These are phyloP conservation scores for Standfussiana lucernea DNA, from an alignment of 2,888 invertebrate species.

Conservation along the genomic window DNA sequence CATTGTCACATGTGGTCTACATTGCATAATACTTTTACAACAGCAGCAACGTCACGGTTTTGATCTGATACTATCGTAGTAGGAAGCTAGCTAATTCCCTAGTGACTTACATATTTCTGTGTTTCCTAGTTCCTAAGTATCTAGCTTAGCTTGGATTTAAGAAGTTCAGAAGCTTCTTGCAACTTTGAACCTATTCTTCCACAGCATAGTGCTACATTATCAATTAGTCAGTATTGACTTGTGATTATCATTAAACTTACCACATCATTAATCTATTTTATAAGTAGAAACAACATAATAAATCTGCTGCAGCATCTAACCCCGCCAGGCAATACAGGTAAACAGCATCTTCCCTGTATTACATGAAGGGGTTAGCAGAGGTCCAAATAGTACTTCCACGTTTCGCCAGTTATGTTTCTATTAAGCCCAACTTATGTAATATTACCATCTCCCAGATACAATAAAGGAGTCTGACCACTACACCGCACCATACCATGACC, in stretches of 20 bases:
- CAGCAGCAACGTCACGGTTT: conserved; percentile 73
- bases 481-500: too few species aligned
- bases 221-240: too few species aligned
- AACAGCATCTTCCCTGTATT: background rate
- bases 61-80: conserved; percentile 77
- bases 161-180: conserved; percentile 4
- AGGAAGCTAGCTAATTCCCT: conserved; percentile 73
- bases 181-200: background rate
- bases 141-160: background rate
- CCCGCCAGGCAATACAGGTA: too few species aligned
- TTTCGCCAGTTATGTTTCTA: background rate
- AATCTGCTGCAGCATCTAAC: too few species aligned
- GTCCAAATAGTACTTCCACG: too few species aligned
- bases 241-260: too few species aligned
- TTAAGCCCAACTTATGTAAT: too few species aligned
- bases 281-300: background rate
- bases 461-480: too few species aligned
- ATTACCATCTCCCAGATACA: too few species aligned
- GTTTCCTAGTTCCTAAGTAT: conserved; percentile 48
- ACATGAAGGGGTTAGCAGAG: background rate
- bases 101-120: conserved; percentile 58
- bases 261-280: background rate
- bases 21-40: conserved; percentile 81
- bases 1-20: conserved; percentile 77
- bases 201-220: background rate